Conservation (phyloP, 2,113 vertebrate genomes). For the Pimephales promelas region DNA sequence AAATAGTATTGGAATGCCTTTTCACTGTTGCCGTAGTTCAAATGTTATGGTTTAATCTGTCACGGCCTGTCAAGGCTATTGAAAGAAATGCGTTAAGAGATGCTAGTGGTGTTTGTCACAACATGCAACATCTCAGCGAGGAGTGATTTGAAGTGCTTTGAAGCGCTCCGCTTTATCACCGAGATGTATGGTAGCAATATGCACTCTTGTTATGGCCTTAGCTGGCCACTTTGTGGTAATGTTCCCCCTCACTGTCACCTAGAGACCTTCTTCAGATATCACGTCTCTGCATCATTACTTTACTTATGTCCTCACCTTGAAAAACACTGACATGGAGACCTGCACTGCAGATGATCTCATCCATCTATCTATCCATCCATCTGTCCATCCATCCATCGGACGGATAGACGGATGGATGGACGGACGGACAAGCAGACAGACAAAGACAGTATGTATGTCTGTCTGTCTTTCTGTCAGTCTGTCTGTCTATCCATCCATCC, state of each 20-base stretch:
- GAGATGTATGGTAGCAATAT: constrained; percentile 26
- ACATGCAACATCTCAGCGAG: neutral
- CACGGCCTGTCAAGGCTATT: neutral
- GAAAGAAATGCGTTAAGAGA: constrained; percentile 15
- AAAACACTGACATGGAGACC: neutral
- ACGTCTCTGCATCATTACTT: neutral
- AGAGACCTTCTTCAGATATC: constrained; percentile 6
- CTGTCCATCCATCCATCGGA: too few relatives aligned
- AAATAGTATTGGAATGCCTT: neutral
- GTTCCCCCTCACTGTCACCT: constrained; percentile 2
- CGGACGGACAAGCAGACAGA: too few relatives aligned
- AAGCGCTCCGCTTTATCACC: neutral
- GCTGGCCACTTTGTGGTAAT: neutral
- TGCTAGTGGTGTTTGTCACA: too few relatives aligned
- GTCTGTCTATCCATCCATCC: too few relatives aligned
- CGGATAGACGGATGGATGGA: too few relatives aligned
- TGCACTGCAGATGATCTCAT: neutral
- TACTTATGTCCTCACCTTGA: neutral
- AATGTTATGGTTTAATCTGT: constrained; percentile 24
- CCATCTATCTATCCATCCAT: too few relatives aligned
- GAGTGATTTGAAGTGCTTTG: constrained; percentile 17
- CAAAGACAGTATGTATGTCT: too few relatives aligned
- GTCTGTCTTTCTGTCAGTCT: too few relatives aligned
- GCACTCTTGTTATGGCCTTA: constrained; percentile 13
- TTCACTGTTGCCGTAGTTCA: constrained; percentile 5